These are phyloP conservation scores for Tachina grossa DNA, from an alignment of 2,888 invertebrate genomes.

Conservation along the genomic window DNA sequence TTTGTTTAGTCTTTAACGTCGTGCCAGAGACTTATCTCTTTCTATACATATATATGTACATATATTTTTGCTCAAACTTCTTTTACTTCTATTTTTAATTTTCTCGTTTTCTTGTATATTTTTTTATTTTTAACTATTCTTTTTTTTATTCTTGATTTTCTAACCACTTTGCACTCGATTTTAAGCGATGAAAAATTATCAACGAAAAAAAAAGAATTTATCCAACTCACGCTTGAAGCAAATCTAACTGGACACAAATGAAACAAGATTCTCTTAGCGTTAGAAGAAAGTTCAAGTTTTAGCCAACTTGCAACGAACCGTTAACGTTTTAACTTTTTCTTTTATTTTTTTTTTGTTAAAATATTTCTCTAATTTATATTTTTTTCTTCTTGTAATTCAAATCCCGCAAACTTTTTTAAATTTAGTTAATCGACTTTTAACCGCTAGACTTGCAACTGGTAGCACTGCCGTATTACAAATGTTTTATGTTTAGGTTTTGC, in stretches of 20 bases:
- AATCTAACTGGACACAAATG: conserved; percentile 35
- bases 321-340: conserved; percentile 60
- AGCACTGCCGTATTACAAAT: conserved; percentile 83
- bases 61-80: neutral
- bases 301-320: conserved; percentile 69
- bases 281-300: conserved; percentile 70
- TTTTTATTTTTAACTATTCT: conserved; percentile 27
- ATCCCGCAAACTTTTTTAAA: conserved; percentile 47
- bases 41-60: conserved; percentile 37
- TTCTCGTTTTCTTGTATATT: conserved; percentile 34
- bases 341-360: conserved; percentile 43
- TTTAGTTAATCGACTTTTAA: conserved; percentile 22
- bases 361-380: conserved; percentile 25
- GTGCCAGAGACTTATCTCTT: conserved; percentile 45
- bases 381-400: conserved; percentile 42
- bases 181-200: neutral
- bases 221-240: conserved; percentile 59
- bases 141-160: conserved; percentile 25
- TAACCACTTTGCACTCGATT: conserved; percentile 60
- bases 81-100: conserved; percentile 15
- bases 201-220: conserved; percentile 30
- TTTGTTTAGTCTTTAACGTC: conserved; percentile 52
- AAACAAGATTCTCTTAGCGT: conserved; percentile 64
- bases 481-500: conserved; percentile 81
- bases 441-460: conserved; percentile 79